Evolutionary conservation across 2,113 vertebrate species (phyloP), one percentile per base, ranked within the genome.

Genomic region (Pagrus major): DNA sequence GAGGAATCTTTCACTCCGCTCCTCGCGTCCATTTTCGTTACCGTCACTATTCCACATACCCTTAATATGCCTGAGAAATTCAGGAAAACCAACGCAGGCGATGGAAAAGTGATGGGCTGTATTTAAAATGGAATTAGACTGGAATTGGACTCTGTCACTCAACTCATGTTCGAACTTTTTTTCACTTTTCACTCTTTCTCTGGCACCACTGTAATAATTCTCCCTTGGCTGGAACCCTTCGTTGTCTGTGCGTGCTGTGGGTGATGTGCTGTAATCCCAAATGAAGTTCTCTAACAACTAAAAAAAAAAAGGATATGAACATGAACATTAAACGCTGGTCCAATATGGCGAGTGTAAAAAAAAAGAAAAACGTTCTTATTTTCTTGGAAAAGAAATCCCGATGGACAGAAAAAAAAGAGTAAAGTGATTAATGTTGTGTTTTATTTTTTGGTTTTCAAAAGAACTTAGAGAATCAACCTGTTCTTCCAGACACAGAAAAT

Each of bases 231-330:
- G 92, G 85, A 94, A 83, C 85, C 91, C 90, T 90, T 89, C 31
- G 92, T 94, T 35, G 90, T 94, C 88, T 93, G 93, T 95, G 89
- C 71, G 93, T 95, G 81, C 88, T 89, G 94, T 95, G 93, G 90
- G 95, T 95, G 93, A 92, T 89, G 94, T 95, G 93, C 79, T 86
- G 94, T 95, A 91, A 93, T 71, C 88, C 88, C 85, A 93, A 91
- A 85, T 86, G 76, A 90, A 86, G 79, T 84, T 84, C 64, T 74
- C 75, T 68, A 81, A 81, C 29, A 60, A 65, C n/a, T n/a, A 71
- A 76, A 46, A 60, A 69, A 59, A 88, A 86, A 61, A 71, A 72
- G 60, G 58, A 89, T 58, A 67, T 72, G 61, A 83, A 88, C 39
- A 73, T 54, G 78, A 89, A 85, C 84, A 80, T 86, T 82, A 79